phyloP scores from a whole-genome alignment of 2,113 vertebrate genomes.

The Pogona vitticeps region DNA sequence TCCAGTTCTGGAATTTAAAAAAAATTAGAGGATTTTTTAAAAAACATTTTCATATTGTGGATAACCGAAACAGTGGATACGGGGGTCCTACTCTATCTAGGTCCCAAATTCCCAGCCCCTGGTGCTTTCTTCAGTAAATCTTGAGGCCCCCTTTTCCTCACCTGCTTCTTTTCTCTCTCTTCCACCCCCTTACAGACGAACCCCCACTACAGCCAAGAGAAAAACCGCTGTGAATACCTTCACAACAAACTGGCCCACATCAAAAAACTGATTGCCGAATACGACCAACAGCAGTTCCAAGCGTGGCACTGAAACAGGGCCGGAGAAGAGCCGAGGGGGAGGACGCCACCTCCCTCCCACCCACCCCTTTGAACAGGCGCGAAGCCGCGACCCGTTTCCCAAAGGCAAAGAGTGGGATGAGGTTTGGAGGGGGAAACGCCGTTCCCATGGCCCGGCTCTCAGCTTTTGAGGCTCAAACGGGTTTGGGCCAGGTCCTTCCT shows the following conservation, averaged over 20 bases:
- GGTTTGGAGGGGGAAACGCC: too few species aligned
- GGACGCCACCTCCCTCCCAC: not conserved
- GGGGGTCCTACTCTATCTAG: too few species aligned
- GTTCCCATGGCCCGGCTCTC: too few species aligned
- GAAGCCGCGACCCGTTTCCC: not conserved
- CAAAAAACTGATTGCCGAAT: conserved; percentile 96
- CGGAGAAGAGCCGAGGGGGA: conserved; percentile 5
- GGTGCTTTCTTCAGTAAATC: too few species aligned
- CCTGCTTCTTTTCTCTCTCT: rapidly evolving
- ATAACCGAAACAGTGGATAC: too few species aligned
- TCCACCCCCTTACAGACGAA: conserved; percentile 81
- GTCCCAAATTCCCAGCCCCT: too few species aligned
- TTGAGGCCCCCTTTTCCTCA: not conserved
- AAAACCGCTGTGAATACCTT: conserved; percentile 97
- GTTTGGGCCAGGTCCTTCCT: too few species aligned
- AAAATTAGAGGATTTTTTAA: too few species aligned
- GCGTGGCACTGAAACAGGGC: conserved; percentile 74
- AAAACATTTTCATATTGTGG: too few species aligned
- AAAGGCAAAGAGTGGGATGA: not conserved
- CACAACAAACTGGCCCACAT: conserved; percentile 99
- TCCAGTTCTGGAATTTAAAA: too few species aligned
- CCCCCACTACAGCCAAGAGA: conserved; percentile 96
- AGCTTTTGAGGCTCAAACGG: too few species aligned
- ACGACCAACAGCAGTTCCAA: conserved; percentile 93
- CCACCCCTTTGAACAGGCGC: conserved; percentile 38